Evolutionary conservation across 2,888 invertebrate species (phyloP).

Genomic region (Hirtodrosophila confusa): DNA sequence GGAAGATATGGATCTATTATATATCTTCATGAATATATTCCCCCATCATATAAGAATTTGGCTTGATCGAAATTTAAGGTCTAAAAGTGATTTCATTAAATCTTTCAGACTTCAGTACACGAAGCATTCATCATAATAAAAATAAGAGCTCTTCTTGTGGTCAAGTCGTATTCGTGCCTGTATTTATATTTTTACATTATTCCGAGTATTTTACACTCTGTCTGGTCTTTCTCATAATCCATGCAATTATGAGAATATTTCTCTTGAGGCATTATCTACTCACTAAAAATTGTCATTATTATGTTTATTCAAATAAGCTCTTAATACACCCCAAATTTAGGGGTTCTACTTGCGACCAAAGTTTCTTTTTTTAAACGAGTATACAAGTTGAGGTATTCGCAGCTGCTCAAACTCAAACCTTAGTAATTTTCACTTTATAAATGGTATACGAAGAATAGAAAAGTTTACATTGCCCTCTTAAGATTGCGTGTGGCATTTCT

Average conservation of each 20-base stretch:
- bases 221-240: conserved; percentile 10
- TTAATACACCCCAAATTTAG: conserved; percentile 21
- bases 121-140: too few species aligned
- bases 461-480: conserved; percentile 74
- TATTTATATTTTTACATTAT: too few species aligned
- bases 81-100: too few species aligned
- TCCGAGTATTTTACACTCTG: too few species aligned
- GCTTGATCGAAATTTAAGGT: too few species aligned
- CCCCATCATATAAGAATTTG: too few species aligned
- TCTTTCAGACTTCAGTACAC: too few species aligned
- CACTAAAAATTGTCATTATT: conserved; percentile 42
- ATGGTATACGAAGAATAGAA: conserved; percentile 54
- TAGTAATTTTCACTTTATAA: conserved; percentile 72
- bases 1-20: too few species aligned
- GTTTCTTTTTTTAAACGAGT: conserved; percentile 37
- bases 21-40: too few species aligned
- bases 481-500: conserved; percentile 72
- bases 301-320: conserved; percentile 35
- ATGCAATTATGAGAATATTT: conserved; percentile 11
- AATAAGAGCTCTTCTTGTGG: too few species aligned
- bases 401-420: conserved; percentile 49
- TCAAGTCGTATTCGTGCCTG: too few species aligned
- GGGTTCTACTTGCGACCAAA: conserved; percentile 16
- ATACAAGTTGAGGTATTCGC: conserved; percentile 45
- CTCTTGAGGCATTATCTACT: conserved; percentile 19